Percentiles rank a stretch among this genome's conserved stretches.
These are phyloP conservation scores for Drosophila pseudotalamancana DNA, from an alignment of 2,888 invertebrate species.

Conservation along the genomic window DNA sequence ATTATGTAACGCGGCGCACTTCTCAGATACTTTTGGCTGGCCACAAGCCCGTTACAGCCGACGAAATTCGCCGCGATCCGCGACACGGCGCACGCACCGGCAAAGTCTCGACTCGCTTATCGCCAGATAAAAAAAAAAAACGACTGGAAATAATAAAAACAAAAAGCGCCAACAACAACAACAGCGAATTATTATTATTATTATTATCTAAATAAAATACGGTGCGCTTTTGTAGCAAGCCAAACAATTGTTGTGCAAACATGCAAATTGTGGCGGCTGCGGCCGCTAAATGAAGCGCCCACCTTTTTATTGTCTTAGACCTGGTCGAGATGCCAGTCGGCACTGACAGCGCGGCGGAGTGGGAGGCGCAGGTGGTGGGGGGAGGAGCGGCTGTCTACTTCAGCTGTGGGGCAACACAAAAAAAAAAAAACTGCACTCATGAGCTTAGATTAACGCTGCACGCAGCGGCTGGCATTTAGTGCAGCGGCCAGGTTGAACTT, in stretches of 20 bases:
- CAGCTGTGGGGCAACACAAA: not conserved
- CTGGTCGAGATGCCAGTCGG: slow-evolving; percentile 15
- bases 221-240: slow-evolving; percentile 65
- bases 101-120: slow-evolving; percentile 51
- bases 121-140: slow-evolving; percentile 62
- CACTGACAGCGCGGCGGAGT: slow-evolving; percentile 1
- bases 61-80: slow-evolving; percentile 9
- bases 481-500: slow-evolving; percentile 68
- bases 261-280: slow-evolving; percentile 74
- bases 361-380: not conserved
- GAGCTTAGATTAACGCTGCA: slow-evolving; percentile 55
- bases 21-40: slow-evolving; percentile 15
- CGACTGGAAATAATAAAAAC: slow-evolving; percentile 6
- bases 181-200: slow-evolving; percentile 15
- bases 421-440: slow-evolving; percentile 40
- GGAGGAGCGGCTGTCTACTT: not conserved
- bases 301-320: slow-evolving; percentile 70
- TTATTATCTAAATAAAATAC: slow-evolving; percentile 75
- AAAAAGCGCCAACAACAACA: too few species aligned
- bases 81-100: slow-evolving; percentile 11
- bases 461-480: slow-evolving; percentile 68
- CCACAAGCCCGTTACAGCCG: slow-evolving; percentile 32
- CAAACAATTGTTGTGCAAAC: slow-evolving; percentile 80
- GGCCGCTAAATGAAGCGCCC: slow-evolving; percentile 72
- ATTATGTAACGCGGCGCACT: not conserved